Base-by-base conservation (phyloP, 2,888 invertebrate species). In the Pyrrhia umbra region DNA sequence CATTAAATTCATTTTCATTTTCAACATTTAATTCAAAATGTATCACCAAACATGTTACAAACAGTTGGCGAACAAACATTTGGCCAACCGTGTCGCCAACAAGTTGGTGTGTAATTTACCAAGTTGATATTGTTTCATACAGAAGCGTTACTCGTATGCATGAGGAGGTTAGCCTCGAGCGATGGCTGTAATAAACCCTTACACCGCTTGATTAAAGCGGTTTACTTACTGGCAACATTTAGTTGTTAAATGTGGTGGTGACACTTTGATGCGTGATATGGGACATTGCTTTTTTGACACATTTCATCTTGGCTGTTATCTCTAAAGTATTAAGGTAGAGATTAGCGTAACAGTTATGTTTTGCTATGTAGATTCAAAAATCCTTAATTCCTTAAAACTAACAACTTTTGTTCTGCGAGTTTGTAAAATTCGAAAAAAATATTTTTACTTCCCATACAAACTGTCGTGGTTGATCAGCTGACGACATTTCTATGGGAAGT, bases 101-200 rank as follows among this genome's bases (percentile, higher is more conserved):
- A 58, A 61, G 66, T 76, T 66, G 51, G 25, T 58, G 46, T 72
- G 46, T 76, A 63, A 77, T 73, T 68, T 68, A n/a, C 23, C 42
- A 47, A 77, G 60, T 73, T 63, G 45, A 47, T 57, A 54, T 63
- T 59, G 65, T 63, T 62, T 18, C 23, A 30, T 69, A 30, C 50
- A 23, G 13, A 46, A 20, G 49, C 42, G 27, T 60, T 57, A 51
- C 34, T 47, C 61, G 59, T 40, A 76, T 58, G 47, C 51, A 61
- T 58, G 56, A 71, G 72, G 66, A 42, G 47, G 40, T 49, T 57
- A 30, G 77, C 73, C 72, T 20, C 40, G 18, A 66, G 71, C 55
- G 16, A 39, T 21, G 18, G 47, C 18, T 45, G 39, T 46, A 37
- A 39, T 18, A 18, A 43, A 68, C 49, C 70, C 46, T 58, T 39